These are phyloP conservation scores for Petroica traversi DNA, from an alignment of 2,113 vertebrate genomes.

Conservation along the genomic window DNA sequence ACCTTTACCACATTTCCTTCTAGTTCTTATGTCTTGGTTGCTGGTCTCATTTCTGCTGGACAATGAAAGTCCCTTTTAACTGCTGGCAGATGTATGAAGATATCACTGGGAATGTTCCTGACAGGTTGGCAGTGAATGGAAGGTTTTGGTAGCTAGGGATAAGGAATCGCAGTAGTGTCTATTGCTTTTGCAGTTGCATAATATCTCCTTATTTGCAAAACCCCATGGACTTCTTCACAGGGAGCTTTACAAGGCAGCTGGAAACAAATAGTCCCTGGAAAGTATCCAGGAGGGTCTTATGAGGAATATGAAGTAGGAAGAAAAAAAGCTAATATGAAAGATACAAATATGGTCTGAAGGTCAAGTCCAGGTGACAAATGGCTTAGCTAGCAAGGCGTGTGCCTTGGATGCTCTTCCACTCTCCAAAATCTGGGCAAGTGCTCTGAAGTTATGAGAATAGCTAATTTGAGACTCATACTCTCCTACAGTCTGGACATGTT, in stretches of 20 bases:
- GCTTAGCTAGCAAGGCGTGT: neutral
- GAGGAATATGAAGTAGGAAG: neutral
- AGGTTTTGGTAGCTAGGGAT: neutral
- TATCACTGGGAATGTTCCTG: neutral
- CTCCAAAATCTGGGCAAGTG: neutral
- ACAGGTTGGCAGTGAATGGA: neutral
- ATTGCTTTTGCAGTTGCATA: neutral
- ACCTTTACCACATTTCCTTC: neutral
- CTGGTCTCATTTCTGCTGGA: neutral
- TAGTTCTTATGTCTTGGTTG: rapidly evolving
- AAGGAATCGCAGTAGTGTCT: neutral
- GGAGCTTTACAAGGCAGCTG: neutral
- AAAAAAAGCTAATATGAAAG: neutral
- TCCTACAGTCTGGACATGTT: neutral
- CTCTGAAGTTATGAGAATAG: neutral
- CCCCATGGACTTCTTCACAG: neutral
- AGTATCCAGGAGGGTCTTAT: neutral
- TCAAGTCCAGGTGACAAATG: neutral
- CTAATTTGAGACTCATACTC: neutral
- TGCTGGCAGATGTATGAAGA: neutral
- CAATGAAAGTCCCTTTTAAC: neutral
- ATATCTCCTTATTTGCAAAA: neutral
- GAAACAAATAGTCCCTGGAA: neutral
- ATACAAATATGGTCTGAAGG: neutral
- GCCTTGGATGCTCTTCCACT: neutral